A percentile compares a stretch with the other conserved stretches of the same genome.
Evolutionary conservation across 2,888 invertebrate species (phyloP).

Genomic region (Pogonocherus hispidulus): DNA sequence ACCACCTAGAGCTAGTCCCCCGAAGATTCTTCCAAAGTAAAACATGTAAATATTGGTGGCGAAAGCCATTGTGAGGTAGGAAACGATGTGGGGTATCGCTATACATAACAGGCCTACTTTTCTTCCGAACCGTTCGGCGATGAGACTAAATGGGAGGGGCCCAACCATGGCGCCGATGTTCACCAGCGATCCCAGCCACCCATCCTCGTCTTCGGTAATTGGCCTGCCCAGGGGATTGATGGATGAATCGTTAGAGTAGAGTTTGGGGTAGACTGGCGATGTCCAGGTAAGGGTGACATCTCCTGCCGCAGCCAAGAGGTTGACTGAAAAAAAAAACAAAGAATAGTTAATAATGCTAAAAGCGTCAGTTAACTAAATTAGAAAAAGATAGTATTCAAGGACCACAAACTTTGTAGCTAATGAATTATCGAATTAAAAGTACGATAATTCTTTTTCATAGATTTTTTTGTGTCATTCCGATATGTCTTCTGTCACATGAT

Average conservation of each 20-base stretch:
- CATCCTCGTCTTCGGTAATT: slow-evolving; percentile 64
- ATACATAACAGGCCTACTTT: slow-evolving; percentile 76
- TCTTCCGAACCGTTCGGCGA: slow-evolving; percentile 76
- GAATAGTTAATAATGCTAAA: not conserved
- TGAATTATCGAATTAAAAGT: too few relatives aligned
- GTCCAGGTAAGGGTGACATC: slow-evolving; percentile 54
- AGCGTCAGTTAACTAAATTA: too few relatives aligned
- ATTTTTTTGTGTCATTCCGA: too few relatives aligned
- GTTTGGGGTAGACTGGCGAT: slow-evolving; percentile 53
- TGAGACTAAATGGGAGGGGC: slow-evolving; percentile 77
- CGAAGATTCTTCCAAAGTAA: slow-evolving; percentile 67
- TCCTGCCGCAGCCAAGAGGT: slow-evolving; percentile 51
- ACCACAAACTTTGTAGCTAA: too few relatives aligned
- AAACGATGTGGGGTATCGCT: slow-evolving; percentile 47
- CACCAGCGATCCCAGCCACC: slow-evolving; percentile 71
- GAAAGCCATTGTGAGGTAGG: slow-evolving; percentile 50
- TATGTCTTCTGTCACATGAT: too few relatives aligned
- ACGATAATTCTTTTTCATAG: too few relatives aligned
- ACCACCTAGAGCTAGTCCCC: slow-evolving; percentile 78
- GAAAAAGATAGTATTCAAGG: too few relatives aligned
- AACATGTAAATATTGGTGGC: slow-evolving; percentile 45
- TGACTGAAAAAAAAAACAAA: slow-evolving; percentile 48
- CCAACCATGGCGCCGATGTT: slow-evolving; percentile 71
- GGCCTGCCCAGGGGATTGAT: slow-evolving; percentile 61
- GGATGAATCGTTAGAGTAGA: slow-evolving; percentile 49